Evolutionary conservation across 1,140 invertebrate genomes (phyloP).

Genomic region (Drosophila pectinifera): DNA sequence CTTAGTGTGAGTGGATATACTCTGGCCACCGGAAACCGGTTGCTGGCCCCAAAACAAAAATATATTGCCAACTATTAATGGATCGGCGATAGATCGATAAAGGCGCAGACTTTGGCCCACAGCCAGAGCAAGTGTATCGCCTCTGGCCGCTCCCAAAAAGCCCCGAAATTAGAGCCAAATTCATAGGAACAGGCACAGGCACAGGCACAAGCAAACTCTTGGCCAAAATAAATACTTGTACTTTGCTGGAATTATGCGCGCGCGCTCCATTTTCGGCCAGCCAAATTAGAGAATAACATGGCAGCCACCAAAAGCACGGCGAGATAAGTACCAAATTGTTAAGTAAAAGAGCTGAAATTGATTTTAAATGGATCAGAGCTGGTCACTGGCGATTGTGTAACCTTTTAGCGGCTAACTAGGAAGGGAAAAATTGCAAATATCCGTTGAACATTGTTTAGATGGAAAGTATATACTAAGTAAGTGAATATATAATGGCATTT

Average conservation of each 20-base stretch:
- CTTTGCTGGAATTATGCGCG: constrained; percentile 47
- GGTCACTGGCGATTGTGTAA: constrained; percentile 53
- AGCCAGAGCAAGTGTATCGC: constrained; percentile 54
- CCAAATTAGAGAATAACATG: constrained; percentile 71
- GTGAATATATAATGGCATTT: constrained; percentile 2
- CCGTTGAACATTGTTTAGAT: not conserved
- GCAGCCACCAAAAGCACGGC: constrained; percentile 28
- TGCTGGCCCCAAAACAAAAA: constrained; percentile 73
- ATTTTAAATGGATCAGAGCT: constrained; percentile 55
- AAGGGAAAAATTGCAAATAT: not conserved
- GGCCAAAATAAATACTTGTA: constrained; percentile 28
- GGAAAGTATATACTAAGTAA: constrained; percentile 5
- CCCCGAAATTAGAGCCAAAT: constrained; percentile 28
- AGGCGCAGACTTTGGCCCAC: constrained; percentile 20
- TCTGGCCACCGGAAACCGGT: constrained; percentile 59
- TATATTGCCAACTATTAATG: constrained; percentile 74
- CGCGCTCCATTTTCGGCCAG: constrained; percentile 58
- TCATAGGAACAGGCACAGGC: constrained; percentile 1
- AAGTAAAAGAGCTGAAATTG: constrained; percentile 68
- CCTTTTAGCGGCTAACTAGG: constrained; percentile 20
- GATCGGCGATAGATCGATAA: constrained; percentile 69
- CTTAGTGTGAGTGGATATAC: constrained; percentile 26
- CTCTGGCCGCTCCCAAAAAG: constrained; percentile 63
- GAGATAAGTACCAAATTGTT: constrained; percentile 46
- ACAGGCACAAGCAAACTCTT: constrained; percentile 33